Evolutionary conservation across 2,888 invertebrate genomes (phyloP).

Genomic region (Sussaba pulchella): DNA sequence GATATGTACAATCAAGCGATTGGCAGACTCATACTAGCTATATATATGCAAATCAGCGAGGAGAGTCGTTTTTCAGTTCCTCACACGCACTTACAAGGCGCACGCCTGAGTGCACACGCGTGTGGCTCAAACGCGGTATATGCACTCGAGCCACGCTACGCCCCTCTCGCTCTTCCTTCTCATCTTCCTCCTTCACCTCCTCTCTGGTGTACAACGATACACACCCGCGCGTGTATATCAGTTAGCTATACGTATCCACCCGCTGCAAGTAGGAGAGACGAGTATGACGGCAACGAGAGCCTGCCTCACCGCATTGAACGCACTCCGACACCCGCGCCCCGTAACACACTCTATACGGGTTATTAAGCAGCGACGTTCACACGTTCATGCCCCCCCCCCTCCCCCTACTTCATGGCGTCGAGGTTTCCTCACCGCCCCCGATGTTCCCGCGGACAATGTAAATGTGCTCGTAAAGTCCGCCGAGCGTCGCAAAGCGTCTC

Average conservation of each 20-base stretch:
- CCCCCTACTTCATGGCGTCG: slow-evolving; percentile 15
- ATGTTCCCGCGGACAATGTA: slow-evolving; percentile 28
- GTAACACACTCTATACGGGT: slow-evolving; percentile 71
- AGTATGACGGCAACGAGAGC: slow-evolving; percentile 22
- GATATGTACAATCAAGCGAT: slow-evolving; percentile 3
- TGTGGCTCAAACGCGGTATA: slow-evolving; percentile 29
- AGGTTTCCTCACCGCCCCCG: slow-evolving; percentile 27
- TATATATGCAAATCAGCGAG: not conserved
- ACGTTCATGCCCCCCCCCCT: too few species aligned
- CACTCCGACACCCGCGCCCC: slow-evolving; percentile 47
- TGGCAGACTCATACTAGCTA: slow-evolving; percentile 32
- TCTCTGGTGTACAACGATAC: slow-evolving; percentile 39
- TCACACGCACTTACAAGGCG: slow-evolving; percentile 48
- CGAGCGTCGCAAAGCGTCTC: slow-evolving; percentile 33
- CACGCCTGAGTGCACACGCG: slow-evolving; percentile 57
- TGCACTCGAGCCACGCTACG: slow-evolving; percentile 11
- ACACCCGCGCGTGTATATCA: slow-evolving; percentile 18
- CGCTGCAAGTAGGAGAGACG: slow-evolving; percentile 21
- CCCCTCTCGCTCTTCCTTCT: not conserved
- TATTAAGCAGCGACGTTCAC: slow-evolving; percentile 80
- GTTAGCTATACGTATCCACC: not conserved
- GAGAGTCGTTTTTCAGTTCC: not conserved
- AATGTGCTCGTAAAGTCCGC: slow-evolving; percentile 50
- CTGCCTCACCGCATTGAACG: slow-evolving; percentile 24
- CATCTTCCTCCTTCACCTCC: not conserved